Evolutionary conservation across 2,797 vertebrate genomes (phyloP).

Genomic region (Sebastolobus alascanus): DNA sequence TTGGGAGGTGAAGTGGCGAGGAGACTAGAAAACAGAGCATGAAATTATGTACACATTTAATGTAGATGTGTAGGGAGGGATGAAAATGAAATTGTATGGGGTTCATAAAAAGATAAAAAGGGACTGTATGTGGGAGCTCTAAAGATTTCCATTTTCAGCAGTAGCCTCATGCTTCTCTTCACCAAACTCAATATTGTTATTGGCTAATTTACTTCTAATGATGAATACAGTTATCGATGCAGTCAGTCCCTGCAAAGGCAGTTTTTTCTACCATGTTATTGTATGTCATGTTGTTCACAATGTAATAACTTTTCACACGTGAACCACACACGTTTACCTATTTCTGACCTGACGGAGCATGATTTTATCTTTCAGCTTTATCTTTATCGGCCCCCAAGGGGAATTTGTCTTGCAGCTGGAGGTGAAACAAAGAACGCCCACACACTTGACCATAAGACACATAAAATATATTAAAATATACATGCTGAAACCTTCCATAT

Average conservation of each 20-base stretch:
- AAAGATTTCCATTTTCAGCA: background rate
- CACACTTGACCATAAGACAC: slow-evolving; percentile 5
- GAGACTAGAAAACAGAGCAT: slow-evolving; percentile 23
- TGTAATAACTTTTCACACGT: background rate
- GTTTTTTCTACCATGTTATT: background rate
- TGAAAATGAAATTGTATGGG: slow-evolving; percentile 30
- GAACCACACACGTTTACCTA: background rate
- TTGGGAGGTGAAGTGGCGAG: background rate
- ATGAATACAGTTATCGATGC: background rate
- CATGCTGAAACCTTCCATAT: background rate
- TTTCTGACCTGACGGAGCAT: background rate
- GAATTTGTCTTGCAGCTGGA: background rate
- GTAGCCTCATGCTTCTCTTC: background rate
- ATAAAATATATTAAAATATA: slow-evolving; percentile 41
- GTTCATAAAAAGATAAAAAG: slow-evolving; percentile 14
- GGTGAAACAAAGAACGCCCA: background rate
- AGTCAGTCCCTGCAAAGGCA: background rate
- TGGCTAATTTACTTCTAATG: slow-evolving; percentile 3
- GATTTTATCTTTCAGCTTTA: background rate
- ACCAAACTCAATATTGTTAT: slow-evolving; percentile 10
- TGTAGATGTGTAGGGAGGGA: slow-evolving; percentile 10
- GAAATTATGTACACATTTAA: slow-evolving; percentile 8
- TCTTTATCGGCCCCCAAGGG: background rate
- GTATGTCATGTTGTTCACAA: background rate
- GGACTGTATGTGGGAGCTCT: background rate